phyloP scores from a whole-genome alignment of 2,888 invertebrate genomes.

The Hesperia comma region DNA sequence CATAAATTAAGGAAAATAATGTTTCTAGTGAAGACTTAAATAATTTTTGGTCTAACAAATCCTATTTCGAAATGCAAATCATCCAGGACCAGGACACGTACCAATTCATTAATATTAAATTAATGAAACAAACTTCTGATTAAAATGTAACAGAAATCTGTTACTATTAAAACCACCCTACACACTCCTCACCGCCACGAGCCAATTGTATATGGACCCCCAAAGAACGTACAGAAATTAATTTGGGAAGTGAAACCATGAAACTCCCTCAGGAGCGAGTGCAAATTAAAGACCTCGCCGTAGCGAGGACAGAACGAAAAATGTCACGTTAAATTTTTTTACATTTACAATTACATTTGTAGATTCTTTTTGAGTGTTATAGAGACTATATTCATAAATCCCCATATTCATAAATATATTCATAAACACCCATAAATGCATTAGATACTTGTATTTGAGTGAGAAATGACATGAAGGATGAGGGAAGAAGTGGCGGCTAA shows the following conservation, averaged over 20 bases:
- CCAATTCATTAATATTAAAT: too few relatives aligned
- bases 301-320: slow-evolving; percentile 5
- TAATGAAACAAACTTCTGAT: background rate
- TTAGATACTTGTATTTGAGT: too few relatives aligned
- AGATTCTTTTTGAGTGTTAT: background rate
- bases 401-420: too few relatives aligned
- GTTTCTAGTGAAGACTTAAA: too few relatives aligned
- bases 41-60: too few relatives aligned
- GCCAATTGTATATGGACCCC: background rate
- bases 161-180: background rate
- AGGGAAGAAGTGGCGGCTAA: too few relatives aligned
- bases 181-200: background rate
- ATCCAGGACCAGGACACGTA: too few relatives aligned
- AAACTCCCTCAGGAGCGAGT: slow-evolving; percentile 11
- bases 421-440: too few relatives aligned
- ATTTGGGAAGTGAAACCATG: slow-evolving; percentile 16
- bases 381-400: background rate
- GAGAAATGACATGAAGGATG: too few relatives aligned
- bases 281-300: slow-evolving; percentile 24
- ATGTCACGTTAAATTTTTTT: slow-evolving; percentile 10
- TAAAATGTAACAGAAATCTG: background rate
- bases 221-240: slow-evolving; percentile 5
- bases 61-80: too few relatives aligned
- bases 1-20: too few relatives aligned
- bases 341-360: slow-evolving; percentile 3